A percentile compares a stretch with the other conserved stretches of the same genome.
Evolutionary conservation across 30 jellyfish, hydroid and myxozoan species (phyloP).

Genomic region (Sanderia malayensis): DNA sequence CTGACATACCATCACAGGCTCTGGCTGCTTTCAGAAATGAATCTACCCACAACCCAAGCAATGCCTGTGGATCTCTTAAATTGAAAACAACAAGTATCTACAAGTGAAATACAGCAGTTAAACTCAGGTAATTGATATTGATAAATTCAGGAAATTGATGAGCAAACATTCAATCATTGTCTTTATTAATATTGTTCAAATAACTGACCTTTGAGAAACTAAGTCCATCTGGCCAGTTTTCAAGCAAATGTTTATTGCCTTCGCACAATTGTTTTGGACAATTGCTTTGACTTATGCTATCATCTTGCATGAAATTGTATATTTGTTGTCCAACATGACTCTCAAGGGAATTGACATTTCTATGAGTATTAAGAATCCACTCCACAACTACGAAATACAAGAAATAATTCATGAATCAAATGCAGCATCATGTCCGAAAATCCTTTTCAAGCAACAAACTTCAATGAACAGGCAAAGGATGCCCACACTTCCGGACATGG

Average conservation of each 20-base stretch:
- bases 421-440: too few relatives aligned
- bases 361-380: slow-evolving; percentile 68
- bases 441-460: too few relatives aligned
- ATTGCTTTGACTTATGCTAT: slow-evolving; percentile 5
- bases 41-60: slow-evolving; percentile 63
- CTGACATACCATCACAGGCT: slow-evolving; percentile 29
- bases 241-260: slow-evolving; percentile 35
- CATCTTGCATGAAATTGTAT: slow-evolving; percentile 27
- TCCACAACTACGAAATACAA: slow-evolving; percentile 21
- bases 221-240: background rate
- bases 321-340: slow-evolving; percentile 58
- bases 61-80: slow-evolving; percentile 68
- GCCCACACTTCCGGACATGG: too few relatives aligned
- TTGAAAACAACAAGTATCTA: slow-evolving; percentile 60
- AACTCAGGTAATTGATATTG: too few relatives aligned
- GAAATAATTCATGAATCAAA: too few relatives aligned
- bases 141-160: too few relatives aligned
- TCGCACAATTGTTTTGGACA: slow-evolving; percentile 26
- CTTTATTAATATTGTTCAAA: too few relatives aligned
- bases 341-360: slow-evolving; percentile 50
- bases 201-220: slow-evolving; percentile 41
- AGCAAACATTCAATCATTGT: too few relatives aligned
- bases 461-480: too few relatives aligned
- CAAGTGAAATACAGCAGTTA: too few relatives aligned
- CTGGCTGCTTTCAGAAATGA: slow-evolving; percentile 53